A percentile compares a stretch with the other conserved stretches of the same genome.
These are phyloP conservation scores for Doris montereyensis DNA, from an alignment of 2,888 invertebrate species.

Conservation along the genomic window DNA sequence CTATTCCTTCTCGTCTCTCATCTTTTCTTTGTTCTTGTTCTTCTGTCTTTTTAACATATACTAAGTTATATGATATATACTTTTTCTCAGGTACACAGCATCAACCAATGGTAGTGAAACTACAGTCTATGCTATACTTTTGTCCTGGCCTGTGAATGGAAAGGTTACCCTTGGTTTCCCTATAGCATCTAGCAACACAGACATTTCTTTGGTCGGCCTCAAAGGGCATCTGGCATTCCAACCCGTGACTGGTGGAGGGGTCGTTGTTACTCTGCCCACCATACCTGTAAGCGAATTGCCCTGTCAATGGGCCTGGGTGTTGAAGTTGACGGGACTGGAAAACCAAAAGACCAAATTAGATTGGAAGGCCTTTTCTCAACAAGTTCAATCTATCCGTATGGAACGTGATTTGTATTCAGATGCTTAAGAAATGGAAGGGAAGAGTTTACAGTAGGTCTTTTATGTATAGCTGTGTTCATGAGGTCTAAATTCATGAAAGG, in stretches of 20 bases:
- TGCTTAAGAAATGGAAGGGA: background rate
- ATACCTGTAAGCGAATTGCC: slow-evolving; percentile 53
- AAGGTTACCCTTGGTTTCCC: slow-evolving; percentile 75
- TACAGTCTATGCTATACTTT: slow-evolving; percentile 80
- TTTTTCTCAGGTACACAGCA: slow-evolving; percentile 49
- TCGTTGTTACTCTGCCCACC: slow-evolving; percentile 54
- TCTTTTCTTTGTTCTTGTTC: background rate
- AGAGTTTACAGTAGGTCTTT: background rate
- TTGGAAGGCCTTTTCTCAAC: background rate
- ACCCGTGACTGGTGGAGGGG: slow-evolving; percentile 45
- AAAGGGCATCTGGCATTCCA: slow-evolving; percentile 23
- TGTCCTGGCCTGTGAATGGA: slow-evolving; percentile 81
- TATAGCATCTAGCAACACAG: slow-evolving; percentile 59
- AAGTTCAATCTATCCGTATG: background rate
- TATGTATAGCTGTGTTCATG: background rate
- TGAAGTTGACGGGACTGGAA: slow-evolving; percentile 50
- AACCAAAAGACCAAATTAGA: slow-evolving; percentile 35
- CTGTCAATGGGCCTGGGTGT: slow-evolving; percentile 59
- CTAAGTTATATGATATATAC: too few relatives aligned
- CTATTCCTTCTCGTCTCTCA: too few relatives aligned
- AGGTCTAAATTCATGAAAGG: background rate
- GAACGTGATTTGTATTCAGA: background rate
- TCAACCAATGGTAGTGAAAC: slow-evolving; percentile 38
- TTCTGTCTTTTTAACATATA: background rate
- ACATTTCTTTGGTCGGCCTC: slow-evolving; percentile 75